Conservation (phyloP, 2,888 invertebrate genomes). For the Drosophila basisetae region DNA sequence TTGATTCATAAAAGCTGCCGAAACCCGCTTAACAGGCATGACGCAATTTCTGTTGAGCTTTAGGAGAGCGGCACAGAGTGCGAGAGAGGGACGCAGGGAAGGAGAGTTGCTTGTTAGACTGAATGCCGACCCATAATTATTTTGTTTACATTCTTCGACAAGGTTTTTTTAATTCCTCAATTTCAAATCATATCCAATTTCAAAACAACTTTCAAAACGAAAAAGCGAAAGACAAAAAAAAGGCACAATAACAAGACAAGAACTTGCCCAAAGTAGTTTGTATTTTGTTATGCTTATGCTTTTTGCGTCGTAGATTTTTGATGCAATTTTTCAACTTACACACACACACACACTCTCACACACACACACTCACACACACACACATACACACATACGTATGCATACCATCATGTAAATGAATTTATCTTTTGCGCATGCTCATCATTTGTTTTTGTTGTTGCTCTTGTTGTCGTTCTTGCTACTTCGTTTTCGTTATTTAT, state of each 20-base stretch:
- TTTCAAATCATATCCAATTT: constrained; percentile 52
- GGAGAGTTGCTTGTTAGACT: constrained; percentile 34
- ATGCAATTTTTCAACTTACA: constrained; percentile 10
- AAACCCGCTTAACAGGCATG: constrained; percentile 51
- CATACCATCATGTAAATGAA: background rate
- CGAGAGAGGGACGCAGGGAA: background rate
- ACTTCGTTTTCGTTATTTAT: constrained; percentile 1
- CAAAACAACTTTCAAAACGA: constrained; percentile 59
- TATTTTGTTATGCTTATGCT: constrained; percentile 40
- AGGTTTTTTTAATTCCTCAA: constrained; percentile 21
- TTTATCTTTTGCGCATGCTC: constrained; percentile 47
- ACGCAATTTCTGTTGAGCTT: constrained; percentile 57
- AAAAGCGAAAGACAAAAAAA: constrained; percentile 37
- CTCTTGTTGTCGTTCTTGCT: background rate
- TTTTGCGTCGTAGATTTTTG: constrained; percentile 62
- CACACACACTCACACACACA: background rate
- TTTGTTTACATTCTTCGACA: constrained; percentile 54
- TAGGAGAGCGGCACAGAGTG: background rate
- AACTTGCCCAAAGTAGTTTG: constrained; percentile 63
- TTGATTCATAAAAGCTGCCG: constrained; percentile 22
- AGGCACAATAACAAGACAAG: constrained; percentile 21
- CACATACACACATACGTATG: background rate
- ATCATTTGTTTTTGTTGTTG: constrained; percentile 36
- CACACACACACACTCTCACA: background rate
- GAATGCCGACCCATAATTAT: constrained; percentile 34